Conservation (phyloP, 2,888 invertebrate genomes). For the Chymomyza fuscimana region DNA sequence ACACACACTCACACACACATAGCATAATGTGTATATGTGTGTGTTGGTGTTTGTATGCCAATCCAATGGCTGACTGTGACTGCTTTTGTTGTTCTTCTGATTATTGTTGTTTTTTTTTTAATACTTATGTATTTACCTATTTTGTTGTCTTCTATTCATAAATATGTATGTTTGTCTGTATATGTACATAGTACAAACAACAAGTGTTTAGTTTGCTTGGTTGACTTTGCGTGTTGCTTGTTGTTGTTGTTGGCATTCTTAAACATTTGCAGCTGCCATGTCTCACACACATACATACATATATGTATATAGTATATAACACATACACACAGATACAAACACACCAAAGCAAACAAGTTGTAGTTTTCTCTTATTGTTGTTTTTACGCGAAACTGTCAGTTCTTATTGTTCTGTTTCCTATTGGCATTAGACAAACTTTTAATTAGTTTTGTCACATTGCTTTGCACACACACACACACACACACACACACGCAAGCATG, state of each 20-base stretch:
- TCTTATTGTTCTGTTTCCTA: not conserved
- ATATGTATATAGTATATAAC: not conserved
- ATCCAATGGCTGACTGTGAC: constrained; percentile 30
- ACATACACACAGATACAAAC: not conserved
- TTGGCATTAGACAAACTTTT: constrained; percentile 70
- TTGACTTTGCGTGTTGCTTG: not conserved
- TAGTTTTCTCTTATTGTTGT: constrained; percentile 1
- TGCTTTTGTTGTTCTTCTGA: constrained; percentile 8
- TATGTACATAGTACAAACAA: constrained; percentile 7
- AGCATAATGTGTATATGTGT: constrained; percentile 40
- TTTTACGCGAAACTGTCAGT: not conserved
- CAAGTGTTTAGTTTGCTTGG: not conserved
- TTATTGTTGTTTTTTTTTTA: constrained; percentile 41
- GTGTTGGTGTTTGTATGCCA: not conserved
- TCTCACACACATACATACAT: not conserved
- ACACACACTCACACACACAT: constrained; percentile 7
- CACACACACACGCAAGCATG: not conserved
- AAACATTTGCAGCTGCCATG: not conserved
- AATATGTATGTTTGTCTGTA: not conserved
- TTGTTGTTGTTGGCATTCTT: not conserved
- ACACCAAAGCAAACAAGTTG: not conserved
- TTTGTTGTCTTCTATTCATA: not conserved
- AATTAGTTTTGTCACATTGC: constrained; percentile 69
- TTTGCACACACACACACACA: constrained; percentile 3
- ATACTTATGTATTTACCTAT: constrained; percentile 17